Percentiles rank a stretch among this genome's conserved stretches.
Evolutionary conservation across 2,797 vertebrate species (phyloP).

Genomic region (Anas capensis): DNA sequence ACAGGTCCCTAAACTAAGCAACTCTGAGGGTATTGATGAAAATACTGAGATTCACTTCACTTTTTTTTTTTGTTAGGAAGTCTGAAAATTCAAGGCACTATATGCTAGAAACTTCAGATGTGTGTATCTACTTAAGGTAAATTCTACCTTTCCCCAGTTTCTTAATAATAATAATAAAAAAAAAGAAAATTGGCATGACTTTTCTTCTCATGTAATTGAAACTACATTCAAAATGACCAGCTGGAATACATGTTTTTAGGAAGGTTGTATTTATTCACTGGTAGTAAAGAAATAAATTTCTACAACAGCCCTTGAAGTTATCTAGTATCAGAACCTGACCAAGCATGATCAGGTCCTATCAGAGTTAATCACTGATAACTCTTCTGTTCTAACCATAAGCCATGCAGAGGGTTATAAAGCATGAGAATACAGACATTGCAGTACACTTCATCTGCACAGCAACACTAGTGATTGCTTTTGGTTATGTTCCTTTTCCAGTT

Average conservation of each 20-base stretch:
- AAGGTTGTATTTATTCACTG: neutral
- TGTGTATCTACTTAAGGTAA: neutral
- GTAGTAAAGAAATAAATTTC: neutral
- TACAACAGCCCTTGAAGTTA: neutral
- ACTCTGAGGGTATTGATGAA: neutral
- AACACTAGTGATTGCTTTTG: neutral
- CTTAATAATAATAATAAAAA: neutral
- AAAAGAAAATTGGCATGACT: neutral
- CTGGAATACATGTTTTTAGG: neutral
- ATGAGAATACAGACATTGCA: neutral
- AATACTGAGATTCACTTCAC: neutral
- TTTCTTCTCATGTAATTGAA: neutral
- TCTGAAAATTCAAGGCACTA: neutral
- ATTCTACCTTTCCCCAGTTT: neutral
- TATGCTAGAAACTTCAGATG: neutral
- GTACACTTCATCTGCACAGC: neutral
- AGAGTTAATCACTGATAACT: neutral
- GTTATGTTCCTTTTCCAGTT: neutral
- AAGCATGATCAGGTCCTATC: neutral
- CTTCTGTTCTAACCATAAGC: neutral
- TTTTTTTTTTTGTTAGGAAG: neutral
- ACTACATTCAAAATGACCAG: neutral
- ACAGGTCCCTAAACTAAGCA: neutral
- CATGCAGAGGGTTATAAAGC: neutral
- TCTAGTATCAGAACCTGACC: neutral